phyloP scores from a whole-genome alignment of 2,888 invertebrate genomes.

The Phorcus lineatus region DNA sequence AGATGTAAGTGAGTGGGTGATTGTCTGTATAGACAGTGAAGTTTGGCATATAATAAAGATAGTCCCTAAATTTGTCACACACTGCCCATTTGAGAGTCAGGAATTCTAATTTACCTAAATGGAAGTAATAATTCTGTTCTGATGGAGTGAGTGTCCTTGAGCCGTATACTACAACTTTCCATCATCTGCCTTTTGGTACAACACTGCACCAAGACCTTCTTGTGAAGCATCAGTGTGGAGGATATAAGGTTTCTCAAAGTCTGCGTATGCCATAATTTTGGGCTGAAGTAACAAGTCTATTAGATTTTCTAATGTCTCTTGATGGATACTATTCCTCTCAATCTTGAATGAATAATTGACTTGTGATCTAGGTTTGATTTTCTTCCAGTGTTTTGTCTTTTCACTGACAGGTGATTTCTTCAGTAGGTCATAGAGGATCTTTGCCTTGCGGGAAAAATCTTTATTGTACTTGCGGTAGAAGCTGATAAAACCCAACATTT shows the following conservation, averaged over 20 bases:
- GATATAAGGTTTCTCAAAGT: slow-evolving; percentile 26
- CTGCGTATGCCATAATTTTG: neutral
- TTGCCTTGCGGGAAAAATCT: slow-evolving; percentile 23
- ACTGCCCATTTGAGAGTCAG: too few relatives aligned
- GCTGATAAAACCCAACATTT: slow-evolving; percentile 4
- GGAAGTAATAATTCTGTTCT: slow-evolving; percentile 26
- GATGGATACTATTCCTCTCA: neutral
- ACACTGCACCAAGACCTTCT: neutral
- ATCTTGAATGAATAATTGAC: neutral
- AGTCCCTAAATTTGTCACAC: neutral
- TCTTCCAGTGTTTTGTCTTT: too few relatives aligned
- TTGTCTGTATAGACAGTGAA: slow-evolving; percentile 30
- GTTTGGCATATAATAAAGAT: slow-evolving; percentile 20
- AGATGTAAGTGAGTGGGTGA: slow-evolving; percentile 21
- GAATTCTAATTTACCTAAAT: slow-evolving; percentile 26
- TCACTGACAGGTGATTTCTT: neutral
- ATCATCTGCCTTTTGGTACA: slow-evolving; percentile 10
- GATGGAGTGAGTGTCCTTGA: slow-evolving; percentile 22
- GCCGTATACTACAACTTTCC: too few relatives aligned
- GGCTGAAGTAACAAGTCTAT: neutral
- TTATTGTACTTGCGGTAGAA: slow-evolving; percentile 16
- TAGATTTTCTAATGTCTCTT: neutral
- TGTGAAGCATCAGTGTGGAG: slow-evolving; percentile 24
- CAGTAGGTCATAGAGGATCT: slow-evolving; percentile 19
- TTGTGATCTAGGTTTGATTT: too few relatives aligned